A percentile compares a stretch with the other conserved stretches of the same genome.
Conservation (phyloP, 2,113 vertebrate genomes). For the Leptosomus discolor region DNA sequence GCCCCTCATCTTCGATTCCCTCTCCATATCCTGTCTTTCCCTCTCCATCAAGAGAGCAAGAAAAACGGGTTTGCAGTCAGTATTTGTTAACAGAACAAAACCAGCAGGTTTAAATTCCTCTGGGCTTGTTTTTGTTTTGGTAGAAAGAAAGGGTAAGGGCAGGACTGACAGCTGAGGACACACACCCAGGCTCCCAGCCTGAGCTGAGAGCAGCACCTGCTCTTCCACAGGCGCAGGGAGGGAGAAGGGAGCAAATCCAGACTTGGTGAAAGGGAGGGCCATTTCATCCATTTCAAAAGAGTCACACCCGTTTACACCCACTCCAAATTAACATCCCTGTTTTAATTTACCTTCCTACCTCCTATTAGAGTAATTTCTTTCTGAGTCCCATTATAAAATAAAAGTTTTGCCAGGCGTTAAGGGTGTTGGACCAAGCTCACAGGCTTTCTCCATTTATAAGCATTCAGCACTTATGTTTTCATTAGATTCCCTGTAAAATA, state of each 20-base stretch:
- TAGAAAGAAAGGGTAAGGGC: neutral
- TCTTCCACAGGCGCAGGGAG: neutral
- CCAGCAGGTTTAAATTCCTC: slow-evolving; percentile 9
- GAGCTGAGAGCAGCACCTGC: neutral
- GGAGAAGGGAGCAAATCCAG: neutral
- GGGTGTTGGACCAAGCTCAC: neutral
- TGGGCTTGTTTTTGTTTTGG: slow-evolving; percentile 27
- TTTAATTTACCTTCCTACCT: neutral
- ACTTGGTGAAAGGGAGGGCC: neutral
- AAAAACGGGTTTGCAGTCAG: slow-evolving; percentile 51
- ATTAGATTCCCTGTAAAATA: neutral
- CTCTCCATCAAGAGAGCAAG: neutral
- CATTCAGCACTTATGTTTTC: neutral
- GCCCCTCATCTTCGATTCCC: neutral
- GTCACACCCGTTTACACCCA: neutral
- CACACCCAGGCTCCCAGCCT: neutral
- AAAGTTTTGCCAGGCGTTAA: neutral
- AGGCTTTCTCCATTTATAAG: neutral
- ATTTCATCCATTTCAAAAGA: neutral
- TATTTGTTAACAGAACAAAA: slow-evolving; percentile 25
- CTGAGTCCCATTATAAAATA: neutral
- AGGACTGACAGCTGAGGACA: neutral
- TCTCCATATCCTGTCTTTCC: neutral
- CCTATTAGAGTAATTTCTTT: neutral
- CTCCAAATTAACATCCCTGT: neutral